Base-by-base conservation (phyloP, 2,888 invertebrate genomes). In the Pseudoips prasinana region DNA sequence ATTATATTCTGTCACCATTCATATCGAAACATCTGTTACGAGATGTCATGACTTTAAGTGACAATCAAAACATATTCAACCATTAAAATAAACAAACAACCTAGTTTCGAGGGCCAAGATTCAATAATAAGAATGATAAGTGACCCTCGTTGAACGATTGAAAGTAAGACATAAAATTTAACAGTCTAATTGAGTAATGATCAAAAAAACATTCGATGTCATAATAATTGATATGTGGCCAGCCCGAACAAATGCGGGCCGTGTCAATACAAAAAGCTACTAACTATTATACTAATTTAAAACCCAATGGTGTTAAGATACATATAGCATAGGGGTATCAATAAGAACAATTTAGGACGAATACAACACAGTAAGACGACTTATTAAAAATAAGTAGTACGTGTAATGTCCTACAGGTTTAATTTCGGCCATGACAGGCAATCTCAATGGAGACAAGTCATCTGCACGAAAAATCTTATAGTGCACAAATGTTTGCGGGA, bases 151-250 rank as follows among this genome's bases (percentile, higher is more conserved):
- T 60, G 63, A 42, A 24, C 23, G 42, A 57, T 46, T 43, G 60
- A 60, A 64, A 82, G 58, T 76, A 66, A 83, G 76, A 76, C 71
- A 74, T 79, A 72, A 77, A 77, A 71, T 58, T 74, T 73, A 77
- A 78, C 73, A 64, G 56, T 48, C 62, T 78, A 79, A 82, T 81
- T 77, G 76, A 64, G 67, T 73, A 73, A 76, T 73, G 71, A 77
- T 71, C 62, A 60, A 73, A 73, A 72, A 73, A 64, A 64, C 68
- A 68, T 67, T 73, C 52, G 72, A 57, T 80, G 85, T 85, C 81
- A 84, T 65, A 75, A 65, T 78, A 85, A 84, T 81, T 85, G 79
- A 83, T 84, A 80, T 85, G 83, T 83, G 66, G 74, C 74, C 59
- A 64, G 68, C 68, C 69, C 61, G 62, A 66, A 70, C 61, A 60